phyloP scores from a whole-genome alignment of 2,113 vertebrate genomes.

The Lasiurus borealis region DNA sequence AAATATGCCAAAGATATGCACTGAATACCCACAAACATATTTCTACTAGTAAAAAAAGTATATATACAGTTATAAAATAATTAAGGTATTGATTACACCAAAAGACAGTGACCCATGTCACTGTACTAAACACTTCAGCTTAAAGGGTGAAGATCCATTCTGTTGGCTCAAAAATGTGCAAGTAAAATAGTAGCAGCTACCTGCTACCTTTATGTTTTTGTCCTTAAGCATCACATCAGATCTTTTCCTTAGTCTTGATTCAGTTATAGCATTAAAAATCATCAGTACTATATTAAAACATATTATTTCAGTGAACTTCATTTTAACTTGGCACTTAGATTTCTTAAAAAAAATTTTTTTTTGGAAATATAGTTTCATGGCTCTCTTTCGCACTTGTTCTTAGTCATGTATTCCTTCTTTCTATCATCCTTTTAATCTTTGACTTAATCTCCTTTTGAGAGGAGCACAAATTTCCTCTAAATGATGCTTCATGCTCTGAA shows the following conservation, averaged over 20 bases:
- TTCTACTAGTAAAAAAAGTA: background rate
- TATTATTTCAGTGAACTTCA: background rate
- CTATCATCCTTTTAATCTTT: background rate
- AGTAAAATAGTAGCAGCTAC: background rate
- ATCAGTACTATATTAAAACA: background rate
- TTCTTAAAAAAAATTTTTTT: background rate
- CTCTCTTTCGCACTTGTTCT: constrained; percentile 4
- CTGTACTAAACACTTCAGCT: background rate
- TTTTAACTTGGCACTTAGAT: constrained; percentile 14
- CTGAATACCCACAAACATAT: background rate
- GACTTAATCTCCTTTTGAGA: constrained; percentile 50
- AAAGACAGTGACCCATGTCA: background rate
- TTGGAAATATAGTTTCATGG: background rate
- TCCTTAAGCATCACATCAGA: background rate
- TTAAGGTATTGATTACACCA: background rate
- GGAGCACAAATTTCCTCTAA: constrained; percentile 13
- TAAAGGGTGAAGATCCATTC: background rate
- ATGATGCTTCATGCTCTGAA: constrained; percentile 20
- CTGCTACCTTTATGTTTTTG: background rate
- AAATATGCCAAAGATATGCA: background rate
- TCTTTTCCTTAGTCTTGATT: background rate
- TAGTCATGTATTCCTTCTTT: background rate
- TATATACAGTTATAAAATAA: background rate
- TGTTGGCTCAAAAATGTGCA: background rate
- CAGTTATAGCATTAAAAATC: background rate